Percentiles rank a stretch among this genome's conserved stretches.
Conservation (phyloP, 2,888 invertebrate genomes). For the Rhogogaster chlorosoma region DNA sequence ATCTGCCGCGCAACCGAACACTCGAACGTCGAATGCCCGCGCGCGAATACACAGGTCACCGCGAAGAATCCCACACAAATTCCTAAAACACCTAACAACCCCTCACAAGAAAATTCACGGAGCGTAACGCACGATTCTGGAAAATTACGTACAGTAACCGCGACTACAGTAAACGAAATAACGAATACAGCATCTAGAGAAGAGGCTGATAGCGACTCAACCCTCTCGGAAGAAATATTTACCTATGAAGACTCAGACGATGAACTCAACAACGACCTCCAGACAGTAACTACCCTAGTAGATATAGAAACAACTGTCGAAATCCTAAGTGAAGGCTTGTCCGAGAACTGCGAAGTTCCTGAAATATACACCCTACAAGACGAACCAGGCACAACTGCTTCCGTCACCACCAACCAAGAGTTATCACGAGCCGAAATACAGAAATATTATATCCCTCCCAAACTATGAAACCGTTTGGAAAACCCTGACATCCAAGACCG, state of each 20-base stretch:
- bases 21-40: too few relatives aligned
- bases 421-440: background rate
- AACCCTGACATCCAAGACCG: background rate
- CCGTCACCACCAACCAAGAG: background rate
- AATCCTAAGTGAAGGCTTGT: background rate
- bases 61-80: too few relatives aligned
- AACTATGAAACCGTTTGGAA: background rate
- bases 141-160: background rate
- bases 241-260: background rate
- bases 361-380: background rate
- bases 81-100: background rate
- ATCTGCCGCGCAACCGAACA: too few relatives aligned
- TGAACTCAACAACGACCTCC: background rate
- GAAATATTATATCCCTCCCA: background rate
- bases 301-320: background rate
- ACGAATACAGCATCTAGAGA: background rate
- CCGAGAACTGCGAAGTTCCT: background rate
- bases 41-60: too few relatives aligned
- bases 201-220: background rate
- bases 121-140: background rate
- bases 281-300: background rate
- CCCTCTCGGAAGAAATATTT: background rate
- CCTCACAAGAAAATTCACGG: background rate
- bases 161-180: background rate
- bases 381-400: background rate